These are phyloP conservation scores for Ceyx cyanopectus DNA, from an alignment of 2,113 vertebrate genomes.

Conservation along the genomic window DNA sequence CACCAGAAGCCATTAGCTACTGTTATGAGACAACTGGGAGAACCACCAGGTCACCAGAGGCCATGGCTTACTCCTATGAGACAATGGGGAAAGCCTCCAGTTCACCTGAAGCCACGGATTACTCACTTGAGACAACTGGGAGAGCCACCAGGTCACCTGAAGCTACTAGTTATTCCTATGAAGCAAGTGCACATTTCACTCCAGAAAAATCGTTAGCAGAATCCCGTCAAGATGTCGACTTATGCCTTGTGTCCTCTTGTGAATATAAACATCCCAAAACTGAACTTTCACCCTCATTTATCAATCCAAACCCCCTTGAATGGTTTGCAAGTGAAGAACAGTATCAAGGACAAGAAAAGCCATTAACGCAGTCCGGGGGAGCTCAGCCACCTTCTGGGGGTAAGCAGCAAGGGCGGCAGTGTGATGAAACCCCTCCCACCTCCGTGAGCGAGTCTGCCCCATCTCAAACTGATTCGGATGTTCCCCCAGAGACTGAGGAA, in stretches of 20 bases:
- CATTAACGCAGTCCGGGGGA: conserved; percentile 82
- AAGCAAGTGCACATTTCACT: conserved; percentile 70
- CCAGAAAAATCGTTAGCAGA: conserved; percentile 77
- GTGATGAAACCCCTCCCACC: conserved; percentile 94
- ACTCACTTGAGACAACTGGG: conserved; percentile 66
- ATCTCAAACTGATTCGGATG: conserved; percentile 93
- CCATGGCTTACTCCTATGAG: conserved; percentile 61
- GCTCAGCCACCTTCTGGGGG: conserved; percentile 88
- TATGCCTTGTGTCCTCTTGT: conserved; percentile 92
- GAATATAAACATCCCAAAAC: conserved; percentile 96
- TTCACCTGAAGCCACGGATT: conserved; percentile 57
- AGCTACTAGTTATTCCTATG: conserved; percentile 66
- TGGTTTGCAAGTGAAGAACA: conserved; percentile 91
- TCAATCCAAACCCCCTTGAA: conserved; percentile 94
- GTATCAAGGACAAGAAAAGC: conserved; percentile 83
- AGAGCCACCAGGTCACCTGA: conserved; percentile 54
- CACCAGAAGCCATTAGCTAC: conserved; percentile 61
- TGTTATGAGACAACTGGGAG: conserved; percentile 67
- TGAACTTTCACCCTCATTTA: conserved; percentile 96
- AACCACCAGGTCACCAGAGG: conserved; percentile 57
- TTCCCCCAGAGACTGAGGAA: conserved; percentile 94
- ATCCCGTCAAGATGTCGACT: conserved; percentile 89
- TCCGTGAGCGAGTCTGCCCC: conserved; percentile 93
- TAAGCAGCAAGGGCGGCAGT: conserved; percentile 87
- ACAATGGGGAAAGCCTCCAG: conserved; percentile 3